Conservation (phyloP, 1,140 invertebrate species). For the Theocolax elegans region DNA sequence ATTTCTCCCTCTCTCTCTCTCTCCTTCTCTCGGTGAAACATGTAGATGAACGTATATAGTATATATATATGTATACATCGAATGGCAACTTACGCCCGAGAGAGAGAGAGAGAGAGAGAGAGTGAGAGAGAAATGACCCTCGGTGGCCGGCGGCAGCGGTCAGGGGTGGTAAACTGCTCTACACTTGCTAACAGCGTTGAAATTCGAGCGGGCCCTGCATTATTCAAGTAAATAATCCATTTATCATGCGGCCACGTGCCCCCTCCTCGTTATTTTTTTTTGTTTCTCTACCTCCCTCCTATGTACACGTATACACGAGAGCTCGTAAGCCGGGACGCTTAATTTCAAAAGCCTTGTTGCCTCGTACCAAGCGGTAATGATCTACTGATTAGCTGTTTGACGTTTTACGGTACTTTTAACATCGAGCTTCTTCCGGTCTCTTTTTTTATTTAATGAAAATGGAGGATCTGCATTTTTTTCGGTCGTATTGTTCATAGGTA, state of each 20-base stretch:
- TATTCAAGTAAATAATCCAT: constrained; percentile 43
- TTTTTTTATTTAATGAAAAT: no score
- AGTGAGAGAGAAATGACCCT: constrained; percentile 30
- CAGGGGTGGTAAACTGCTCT: constrained; percentile 40
- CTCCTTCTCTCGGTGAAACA: constrained; percentile 3
- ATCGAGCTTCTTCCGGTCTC: no score
- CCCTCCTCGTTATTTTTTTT: constrained; percentile 2
- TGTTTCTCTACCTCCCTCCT: not conserved
- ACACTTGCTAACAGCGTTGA: constrained; percentile 33
- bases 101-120: not conserved
- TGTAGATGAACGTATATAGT: constrained; percentile 31
- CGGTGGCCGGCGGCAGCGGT: constrained; percentile 24
- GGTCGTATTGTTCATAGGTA: not conserved
- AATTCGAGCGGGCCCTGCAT: constrained; percentile 36
- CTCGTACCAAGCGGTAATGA: not conserved
- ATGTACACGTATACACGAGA: no score
- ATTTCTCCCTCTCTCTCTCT: not conserved
- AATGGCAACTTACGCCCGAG: not conserved
- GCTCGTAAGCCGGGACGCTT: constrained; percentile 6
- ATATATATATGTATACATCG: not conserved
- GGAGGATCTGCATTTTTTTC: not conserved
- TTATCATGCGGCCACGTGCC: constrained; percentile 23
- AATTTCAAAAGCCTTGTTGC: constrained; percentile 24
- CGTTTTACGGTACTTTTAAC: not conserved
- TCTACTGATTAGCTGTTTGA: constrained; percentile 27